Conservation (phyloP, 2,113 vertebrate species). For the Leucosticte australis region DNA sequence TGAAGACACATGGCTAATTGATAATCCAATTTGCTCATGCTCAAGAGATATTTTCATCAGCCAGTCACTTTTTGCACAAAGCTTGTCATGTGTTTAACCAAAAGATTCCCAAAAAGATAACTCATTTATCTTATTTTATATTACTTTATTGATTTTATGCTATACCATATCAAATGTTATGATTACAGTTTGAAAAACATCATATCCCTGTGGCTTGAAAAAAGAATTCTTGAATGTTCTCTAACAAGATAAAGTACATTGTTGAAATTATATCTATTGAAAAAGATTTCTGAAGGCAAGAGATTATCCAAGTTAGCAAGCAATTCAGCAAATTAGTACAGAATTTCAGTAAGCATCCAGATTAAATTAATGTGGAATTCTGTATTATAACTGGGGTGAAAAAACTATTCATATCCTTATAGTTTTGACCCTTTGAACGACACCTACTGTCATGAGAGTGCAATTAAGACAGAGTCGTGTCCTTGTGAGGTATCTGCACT, state of each 20-base stretch:
- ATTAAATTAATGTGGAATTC: background rate
- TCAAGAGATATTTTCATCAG: constrained; percentile 58
- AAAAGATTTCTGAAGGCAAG: background rate
- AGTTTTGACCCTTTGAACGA: background rate
- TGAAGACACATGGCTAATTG: constrained; percentile 45
- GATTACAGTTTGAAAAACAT: constrained; percentile 45
- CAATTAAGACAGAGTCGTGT: accelerated
- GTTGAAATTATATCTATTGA: background rate
- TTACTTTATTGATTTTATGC: constrained; percentile 59
- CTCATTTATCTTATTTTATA: constrained; percentile 43
- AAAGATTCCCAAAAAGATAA: constrained; percentile 45
- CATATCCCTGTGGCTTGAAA: background rate
- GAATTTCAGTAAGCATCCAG: background rate
- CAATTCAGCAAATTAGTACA: background rate
- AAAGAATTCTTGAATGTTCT: background rate
- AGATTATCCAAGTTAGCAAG: background rate
- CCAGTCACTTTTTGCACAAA: constrained; percentile 44
- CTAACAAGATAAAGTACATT: background rate
- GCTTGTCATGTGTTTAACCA: constrained; percentile 37
- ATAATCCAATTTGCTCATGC: constrained; percentile 54
- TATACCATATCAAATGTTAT: constrained; percentile 25
- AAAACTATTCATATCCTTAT: background rate
- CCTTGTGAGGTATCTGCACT: background rate
- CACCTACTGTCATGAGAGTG: background rate
- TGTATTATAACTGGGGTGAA: background rate